phyloP scores from a whole-genome alignment of 2,113 vertebrate species.

The Platycercus adscitus region DNA sequence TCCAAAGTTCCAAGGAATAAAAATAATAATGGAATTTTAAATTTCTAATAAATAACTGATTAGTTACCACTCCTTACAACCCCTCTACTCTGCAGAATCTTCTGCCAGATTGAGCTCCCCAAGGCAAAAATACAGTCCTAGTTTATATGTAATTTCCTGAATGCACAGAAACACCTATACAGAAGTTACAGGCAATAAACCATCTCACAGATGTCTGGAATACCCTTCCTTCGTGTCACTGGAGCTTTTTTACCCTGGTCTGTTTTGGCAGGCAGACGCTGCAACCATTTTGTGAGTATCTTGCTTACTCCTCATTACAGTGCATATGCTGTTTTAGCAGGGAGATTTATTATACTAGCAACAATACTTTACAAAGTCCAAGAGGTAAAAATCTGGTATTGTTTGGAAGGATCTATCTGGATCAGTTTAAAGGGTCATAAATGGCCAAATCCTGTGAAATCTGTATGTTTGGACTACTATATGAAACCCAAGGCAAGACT shows the following conservation, averaged over 20 bases:
- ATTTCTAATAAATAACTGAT: not conserved
- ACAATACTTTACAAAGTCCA: not conserved
- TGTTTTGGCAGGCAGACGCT: not conserved
- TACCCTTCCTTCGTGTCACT: not conserved
- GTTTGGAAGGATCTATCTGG: not conserved
- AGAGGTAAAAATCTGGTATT: not conserved
- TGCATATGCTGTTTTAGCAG: accelerated
- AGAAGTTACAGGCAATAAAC: not conserved
- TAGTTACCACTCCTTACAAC: not conserved
- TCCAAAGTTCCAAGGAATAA: not conserved
- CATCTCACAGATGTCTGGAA: not conserved
- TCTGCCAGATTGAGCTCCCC: conserved; percentile 5
- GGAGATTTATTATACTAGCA: not conserved
- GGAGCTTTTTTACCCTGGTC: not conserved
- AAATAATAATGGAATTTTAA: not conserved
- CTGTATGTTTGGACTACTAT: not conserved
- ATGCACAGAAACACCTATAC: not conserved
- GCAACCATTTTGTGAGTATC: not conserved
- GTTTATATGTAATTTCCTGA: not conserved
- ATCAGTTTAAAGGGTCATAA: not conserved
- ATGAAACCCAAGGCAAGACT: not conserved
- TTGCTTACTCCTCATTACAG: not conserved
- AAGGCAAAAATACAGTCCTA: not conserved
- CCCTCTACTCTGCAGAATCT: not conserved
- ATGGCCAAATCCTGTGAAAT: not conserved